phyloP scores from a whole-genome alignment of 2,797 vertebrate genomes.

The Argentina silus region DNA sequence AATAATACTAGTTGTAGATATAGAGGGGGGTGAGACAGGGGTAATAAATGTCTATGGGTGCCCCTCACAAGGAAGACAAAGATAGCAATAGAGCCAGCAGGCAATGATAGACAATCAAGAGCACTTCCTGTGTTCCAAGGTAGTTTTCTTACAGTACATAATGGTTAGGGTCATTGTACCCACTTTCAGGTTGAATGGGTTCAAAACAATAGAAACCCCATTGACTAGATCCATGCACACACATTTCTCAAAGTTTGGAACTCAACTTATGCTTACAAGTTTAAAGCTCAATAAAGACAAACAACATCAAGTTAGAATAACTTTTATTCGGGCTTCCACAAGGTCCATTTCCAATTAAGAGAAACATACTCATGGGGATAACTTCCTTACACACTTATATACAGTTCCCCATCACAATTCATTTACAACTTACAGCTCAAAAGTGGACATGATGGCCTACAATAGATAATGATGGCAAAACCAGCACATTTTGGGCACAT shows the following conservation, averaged over 20 bases:
- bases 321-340: slow-evolving; percentile 66
- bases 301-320: slow-evolving; percentile 32
- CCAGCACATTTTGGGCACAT: slow-evolving; percentile 67
- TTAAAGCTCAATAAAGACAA: not conserved
- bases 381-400: slow-evolving; percentile 39
- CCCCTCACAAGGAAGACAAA: not conserved
- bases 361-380: slow-evolving; percentile 29
- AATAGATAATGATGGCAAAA: slow-evolving; percentile 24
- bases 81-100: not conserved
- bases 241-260: too few species aligned
- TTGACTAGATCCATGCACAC: too few species aligned
- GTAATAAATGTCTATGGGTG: not conserved
- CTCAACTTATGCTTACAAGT: not conserved
- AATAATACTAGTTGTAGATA: not conserved
- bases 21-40: not conserved
- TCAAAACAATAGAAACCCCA: not conserved
- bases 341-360: slow-evolving; percentile 14
- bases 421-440: slow-evolving; percentile 30
- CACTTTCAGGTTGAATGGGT: not conserved
- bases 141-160: not conserved
- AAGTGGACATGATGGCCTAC: slow-evolving; percentile 15
- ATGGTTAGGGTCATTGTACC: not conserved
- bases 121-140: not conserved
- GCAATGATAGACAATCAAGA: not conserved
- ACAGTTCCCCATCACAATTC: slow-evolving; percentile 34